These are phyloP conservation scores for Mola mola DNA, from an alignment of 2,113 vertebrate species.

Conservation along the genomic window DNA sequence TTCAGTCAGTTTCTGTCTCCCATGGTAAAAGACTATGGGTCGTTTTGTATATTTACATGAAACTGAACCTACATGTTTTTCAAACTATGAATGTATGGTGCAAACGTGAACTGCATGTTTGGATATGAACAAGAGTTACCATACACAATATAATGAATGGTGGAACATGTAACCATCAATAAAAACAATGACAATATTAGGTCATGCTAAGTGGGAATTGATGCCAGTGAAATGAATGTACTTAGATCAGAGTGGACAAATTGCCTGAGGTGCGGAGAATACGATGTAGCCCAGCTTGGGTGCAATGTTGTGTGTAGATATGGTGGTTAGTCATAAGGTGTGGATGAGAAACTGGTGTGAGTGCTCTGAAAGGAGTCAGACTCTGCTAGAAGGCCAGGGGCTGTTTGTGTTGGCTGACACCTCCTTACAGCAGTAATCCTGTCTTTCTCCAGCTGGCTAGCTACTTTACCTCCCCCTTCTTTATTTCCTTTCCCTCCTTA, in stretches of 20 bases:
- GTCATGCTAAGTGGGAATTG: not conserved
- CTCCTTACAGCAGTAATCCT: conserved; percentile 75
- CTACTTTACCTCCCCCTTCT: conserved; percentile 51
- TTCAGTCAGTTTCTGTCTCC: conserved; percentile 25
- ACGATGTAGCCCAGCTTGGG: not conserved
- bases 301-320: conserved; percentile 22
- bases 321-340: conserved; percentile 24
- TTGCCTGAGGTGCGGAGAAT: not conserved
- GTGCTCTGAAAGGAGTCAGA: conserved; percentile 65
- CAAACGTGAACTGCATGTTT: not conserved
- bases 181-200: not conserved
- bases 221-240: not conserved
- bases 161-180: not conserved
- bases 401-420: conserved; percentile 78
- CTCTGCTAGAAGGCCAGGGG: conserved; percentile 56
- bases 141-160: not conserved
- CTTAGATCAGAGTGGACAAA: not conserved
- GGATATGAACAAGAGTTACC: not conserved
- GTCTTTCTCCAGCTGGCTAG: conserved; percentile 71
- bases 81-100: not conserved
- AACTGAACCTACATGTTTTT: no score
- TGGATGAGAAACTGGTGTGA: conserved; percentile 13
- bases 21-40: not conserved
- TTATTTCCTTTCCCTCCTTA: conserved; percentile 10
- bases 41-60: not conserved